A percentile compares a stretch with the other conserved stretches of the same genome.
phyloP scores from a whole-genome alignment of 2,113 vertebrate genomes.

The Salvator merianae region DNA sequence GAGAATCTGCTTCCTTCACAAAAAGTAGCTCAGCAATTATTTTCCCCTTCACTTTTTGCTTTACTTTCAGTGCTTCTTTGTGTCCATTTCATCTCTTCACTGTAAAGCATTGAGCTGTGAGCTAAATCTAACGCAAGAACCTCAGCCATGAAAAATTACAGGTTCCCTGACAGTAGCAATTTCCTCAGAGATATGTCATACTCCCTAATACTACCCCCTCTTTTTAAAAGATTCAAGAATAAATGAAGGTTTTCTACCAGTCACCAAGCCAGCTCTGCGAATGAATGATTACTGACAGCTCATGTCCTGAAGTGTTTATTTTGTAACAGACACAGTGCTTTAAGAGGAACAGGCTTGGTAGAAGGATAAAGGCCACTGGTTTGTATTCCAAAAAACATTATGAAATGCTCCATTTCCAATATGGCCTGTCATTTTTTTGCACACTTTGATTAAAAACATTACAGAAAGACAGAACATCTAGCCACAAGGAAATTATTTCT shows the following conservation, averaged over 20 bases:
- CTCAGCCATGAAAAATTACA: not conserved
- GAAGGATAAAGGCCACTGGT: conserved; percentile 44
- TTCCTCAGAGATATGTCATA: not conserved
- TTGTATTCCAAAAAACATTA: conserved; percentile 50
- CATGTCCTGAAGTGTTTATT: conserved; percentile 25
- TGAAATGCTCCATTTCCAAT: conserved; percentile 29
- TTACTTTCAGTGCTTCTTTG: not conserved
- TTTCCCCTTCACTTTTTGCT: accelerated
- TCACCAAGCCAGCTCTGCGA: conserved; percentile 58
- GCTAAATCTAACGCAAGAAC: not conserved
- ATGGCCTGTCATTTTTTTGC: conserved; percentile 37
- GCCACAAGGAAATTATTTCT: not conserved
- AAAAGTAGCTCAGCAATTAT: not conserved
- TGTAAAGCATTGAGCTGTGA: not conserved
- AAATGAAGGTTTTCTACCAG: conserved; percentile 47
- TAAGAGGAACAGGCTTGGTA: conserved; percentile 30
- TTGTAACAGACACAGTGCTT: conserved; percentile 42
- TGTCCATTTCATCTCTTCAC: accelerated
- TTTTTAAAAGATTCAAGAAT: conserved; percentile 14
- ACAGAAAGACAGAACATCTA: conserved; percentile 4
- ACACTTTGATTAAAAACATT: not conserved
- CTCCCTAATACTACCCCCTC: not conserved
- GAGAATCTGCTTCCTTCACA: not conserved
- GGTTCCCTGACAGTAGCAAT: not conserved
- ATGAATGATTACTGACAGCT: conserved; percentile 54